Conservation (phyloP, 2,113 vertebrate species). For the Otocyon megalotis region DNA sequence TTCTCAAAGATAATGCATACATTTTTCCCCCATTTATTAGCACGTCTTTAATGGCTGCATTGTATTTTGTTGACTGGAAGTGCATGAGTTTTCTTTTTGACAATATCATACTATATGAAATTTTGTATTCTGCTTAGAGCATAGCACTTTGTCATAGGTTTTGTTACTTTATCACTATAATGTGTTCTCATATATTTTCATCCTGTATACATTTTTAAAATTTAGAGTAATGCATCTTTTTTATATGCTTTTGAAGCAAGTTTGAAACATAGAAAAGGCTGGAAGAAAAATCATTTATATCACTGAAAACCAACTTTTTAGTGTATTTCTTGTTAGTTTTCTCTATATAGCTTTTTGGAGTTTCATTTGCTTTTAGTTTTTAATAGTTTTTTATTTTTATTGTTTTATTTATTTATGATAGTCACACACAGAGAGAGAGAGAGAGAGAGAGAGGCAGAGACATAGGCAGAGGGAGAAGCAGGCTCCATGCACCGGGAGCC, state of each 20-base stretch:
- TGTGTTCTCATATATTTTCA: background rate
- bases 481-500: too few species aligned
- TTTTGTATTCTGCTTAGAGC: background rate
- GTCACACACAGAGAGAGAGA: too few species aligned
- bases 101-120: background rate
- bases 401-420: background rate
- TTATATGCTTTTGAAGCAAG: constrained; percentile 13
- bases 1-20: background rate
- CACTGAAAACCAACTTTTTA: background rate
- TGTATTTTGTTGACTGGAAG: background rate
- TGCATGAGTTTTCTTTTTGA: constrained; percentile 16
- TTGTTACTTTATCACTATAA: background rate
- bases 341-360: background rate
- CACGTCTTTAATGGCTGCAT: background rate
- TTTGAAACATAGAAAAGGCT: constrained; percentile 15
- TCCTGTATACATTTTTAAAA: background rate
- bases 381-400: background rate
- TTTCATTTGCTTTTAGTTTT: constrained; percentile 56
- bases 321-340: constrained; percentile 44
- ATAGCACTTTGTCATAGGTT: background rate
- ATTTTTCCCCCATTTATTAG: background rate
- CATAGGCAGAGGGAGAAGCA: too few species aligned
- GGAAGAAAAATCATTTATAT: background rate
- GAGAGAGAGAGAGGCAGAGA: too few species aligned
- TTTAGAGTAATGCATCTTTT: background rate